Conservation (phyloP, 2,113 vertebrate species). For the Chaetops frenatus region DNA sequence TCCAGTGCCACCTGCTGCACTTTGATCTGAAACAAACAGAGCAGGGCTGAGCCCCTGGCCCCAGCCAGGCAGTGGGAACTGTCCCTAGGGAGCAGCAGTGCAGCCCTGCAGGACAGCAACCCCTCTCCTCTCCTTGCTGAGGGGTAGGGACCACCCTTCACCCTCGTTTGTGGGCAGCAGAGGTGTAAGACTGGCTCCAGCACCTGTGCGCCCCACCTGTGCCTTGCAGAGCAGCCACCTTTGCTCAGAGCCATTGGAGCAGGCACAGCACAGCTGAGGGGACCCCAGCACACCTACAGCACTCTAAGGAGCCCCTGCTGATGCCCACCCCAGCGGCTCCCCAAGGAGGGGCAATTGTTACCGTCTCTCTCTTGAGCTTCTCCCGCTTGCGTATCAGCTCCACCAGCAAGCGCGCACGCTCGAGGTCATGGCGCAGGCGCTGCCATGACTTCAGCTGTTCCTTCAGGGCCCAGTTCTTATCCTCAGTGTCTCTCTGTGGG, state of each 20-base stretch:
- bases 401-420: conserved; percentile 92
- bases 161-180: neutral
- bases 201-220: neutral
- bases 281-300: neutral
- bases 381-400: conserved; percentile 98
- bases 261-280: neutral
- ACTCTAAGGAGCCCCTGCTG: neutral
- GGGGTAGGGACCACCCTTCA: neutral
- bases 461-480: conserved; percentile 91
- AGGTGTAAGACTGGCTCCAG: neutral
- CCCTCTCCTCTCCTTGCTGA: neutral
- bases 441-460: conserved; percentile 99
- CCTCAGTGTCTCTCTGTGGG: conserved; percentile 88
- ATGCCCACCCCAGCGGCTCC: conserved; percentile 5
- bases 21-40: conserved; percentile 84
- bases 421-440: conserved; percentile 93
- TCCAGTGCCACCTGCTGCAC: conserved; percentile 94
- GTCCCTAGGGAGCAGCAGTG: neutral
- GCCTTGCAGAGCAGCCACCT: conserved; percentile 14
- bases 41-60: neutral
- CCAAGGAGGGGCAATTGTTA: conserved; percentile 64
- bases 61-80: neutral
- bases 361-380: conserved; percentile 97
- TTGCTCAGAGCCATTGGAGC: neutral
- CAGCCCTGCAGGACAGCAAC: neutral